A percentile compares a stretch with the other conserved stretches of the same genome.
Evolutionary conservation across 64 coral and sea anemone species (phyloP).

Genomic region (Stichodactyla helianthus): DNA sequence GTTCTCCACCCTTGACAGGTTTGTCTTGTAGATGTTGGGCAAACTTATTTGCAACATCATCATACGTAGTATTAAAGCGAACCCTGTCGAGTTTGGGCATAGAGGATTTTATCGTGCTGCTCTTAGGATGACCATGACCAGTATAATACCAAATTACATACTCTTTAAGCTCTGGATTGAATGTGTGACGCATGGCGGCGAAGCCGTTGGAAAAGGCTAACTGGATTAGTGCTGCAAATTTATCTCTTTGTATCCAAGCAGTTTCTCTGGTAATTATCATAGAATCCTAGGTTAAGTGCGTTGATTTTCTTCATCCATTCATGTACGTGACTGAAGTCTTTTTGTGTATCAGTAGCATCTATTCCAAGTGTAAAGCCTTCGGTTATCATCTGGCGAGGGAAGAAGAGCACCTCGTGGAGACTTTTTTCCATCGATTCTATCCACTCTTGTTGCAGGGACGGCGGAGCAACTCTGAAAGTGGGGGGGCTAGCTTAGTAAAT

Average conservation of each 20-base stretch:
- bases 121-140: constrained; percentile 33
- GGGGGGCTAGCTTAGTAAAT: no score
- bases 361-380: not conserved
- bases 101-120: not conserved
- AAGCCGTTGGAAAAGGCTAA: constrained; percentile 18
- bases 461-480: no score
- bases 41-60: constrained; percentile 15
- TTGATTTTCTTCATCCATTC: not conserved
- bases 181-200: constrained; percentile 26
- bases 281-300: not conserved
- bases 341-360: constrained; percentile 35
- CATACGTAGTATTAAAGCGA: not conserved
- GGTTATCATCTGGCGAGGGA: constrained; percentile 44
- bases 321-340: constrained; percentile 14
- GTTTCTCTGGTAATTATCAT: not conserved
- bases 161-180: constrained; percentile 23
- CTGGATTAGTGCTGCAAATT: not conserved
- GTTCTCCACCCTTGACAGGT: constrained; percentile 56
- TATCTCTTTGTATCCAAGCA: not conserved
- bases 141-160: constrained; percentile 60
- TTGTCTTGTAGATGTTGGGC: not conserved
- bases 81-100: constrained; percentile 3
- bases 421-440: constrained; percentile 23
- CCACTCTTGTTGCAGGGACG: no score
- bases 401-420: constrained; percentile 26